phyloP scores from a whole-genome alignment of 1,140 invertebrate species.

The Acromyrmex echinatior region DNA sequence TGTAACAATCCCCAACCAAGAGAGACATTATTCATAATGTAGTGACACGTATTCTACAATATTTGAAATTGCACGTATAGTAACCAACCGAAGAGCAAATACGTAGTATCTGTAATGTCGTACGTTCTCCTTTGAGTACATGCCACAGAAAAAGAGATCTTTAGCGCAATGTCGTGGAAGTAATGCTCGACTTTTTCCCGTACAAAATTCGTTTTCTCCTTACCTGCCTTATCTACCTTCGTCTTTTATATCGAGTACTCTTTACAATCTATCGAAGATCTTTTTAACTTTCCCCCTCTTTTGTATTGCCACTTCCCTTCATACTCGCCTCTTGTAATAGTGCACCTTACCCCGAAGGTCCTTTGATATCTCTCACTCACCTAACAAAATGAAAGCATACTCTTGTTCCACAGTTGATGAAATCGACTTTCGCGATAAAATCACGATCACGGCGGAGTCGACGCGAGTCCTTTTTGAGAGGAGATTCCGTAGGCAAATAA shows the following conservation, averaged over 20 bases:
- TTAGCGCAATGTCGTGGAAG: slow-evolving; percentile 63
- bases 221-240: slow-evolving; percentile 64
- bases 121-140: slow-evolving; percentile 22
- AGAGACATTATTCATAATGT: slow-evolving; percentile 48
- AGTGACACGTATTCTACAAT: slow-evolving; percentile 2
- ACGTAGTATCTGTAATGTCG: background rate
- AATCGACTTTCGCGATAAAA: slow-evolving; percentile 61
- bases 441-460: slow-evolving; percentile 49
- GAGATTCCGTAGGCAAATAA: slow-evolving; percentile 58
- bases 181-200: slow-evolving; percentile 56
- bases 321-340: slow-evolving; percentile 46
- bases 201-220: slow-evolving; percentile 70
- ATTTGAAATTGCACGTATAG: slow-evolving; percentile 17
- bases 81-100: background rate
- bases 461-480: slow-evolving; percentile 50
- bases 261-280: slow-evolving; percentile 61
- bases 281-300: slow-evolving; percentile 48
- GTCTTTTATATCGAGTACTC: slow-evolving; percentile 60
- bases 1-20: background rate
- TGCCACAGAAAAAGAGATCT: slow-evolving; percentile 40
- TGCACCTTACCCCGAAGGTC: slow-evolving; percentile 23
- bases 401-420: slow-evolving; percentile 57
- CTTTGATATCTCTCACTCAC: slow-evolving; percentile 56
- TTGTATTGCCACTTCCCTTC: slow-evolving; percentile 60
- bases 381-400: slow-evolving; percentile 61